These are phyloP conservation scores for Temnopleurus reevesii DNA, from an alignment of 53 echinoderm and acorn worm genomes.

Conservation along the genomic window DNA sequence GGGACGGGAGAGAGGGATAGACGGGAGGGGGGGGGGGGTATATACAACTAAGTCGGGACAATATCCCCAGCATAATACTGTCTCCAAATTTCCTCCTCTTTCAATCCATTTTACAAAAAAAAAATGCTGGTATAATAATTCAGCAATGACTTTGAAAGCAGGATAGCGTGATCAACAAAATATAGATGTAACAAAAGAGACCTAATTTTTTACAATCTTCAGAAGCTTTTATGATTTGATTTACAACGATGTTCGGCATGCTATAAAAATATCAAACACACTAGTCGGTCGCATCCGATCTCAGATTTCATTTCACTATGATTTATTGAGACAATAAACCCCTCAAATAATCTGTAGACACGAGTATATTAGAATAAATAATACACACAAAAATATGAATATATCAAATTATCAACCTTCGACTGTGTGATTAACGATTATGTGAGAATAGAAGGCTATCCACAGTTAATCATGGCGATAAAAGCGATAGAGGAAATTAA, in stretches of 20 bases:
- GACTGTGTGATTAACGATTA: not conserved
- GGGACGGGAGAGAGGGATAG: too few relatives aligned
- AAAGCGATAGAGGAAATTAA: not conserved
- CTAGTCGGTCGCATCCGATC: not conserved
- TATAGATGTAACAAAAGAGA: not conserved
- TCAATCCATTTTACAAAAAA: not conserved
- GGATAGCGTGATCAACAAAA: not conserved
- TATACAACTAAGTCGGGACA: not conserved
- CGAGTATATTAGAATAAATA: not conserved
- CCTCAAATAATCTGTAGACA: not conserved
- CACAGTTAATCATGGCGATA: not conserved
- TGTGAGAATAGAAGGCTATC: not conserved
- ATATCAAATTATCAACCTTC: not conserved
- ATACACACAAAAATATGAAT: not conserved
- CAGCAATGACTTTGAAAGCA: not conserved
- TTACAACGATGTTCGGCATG: constrained; percentile 6
- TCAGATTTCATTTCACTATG: not conserved
- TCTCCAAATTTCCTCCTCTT: not conserved
- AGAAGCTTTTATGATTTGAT: not conserved
- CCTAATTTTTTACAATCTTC: not conserved
- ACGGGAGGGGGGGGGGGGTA: too few relatives aligned
- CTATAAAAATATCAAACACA: not conserved
- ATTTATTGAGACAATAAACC: not conserved
- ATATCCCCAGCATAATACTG: not conserved
- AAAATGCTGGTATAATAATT: constrained; percentile 7